Conservation (phyloP, 2,888 invertebrate species). For the Oxyscelio sp. region DNA sequence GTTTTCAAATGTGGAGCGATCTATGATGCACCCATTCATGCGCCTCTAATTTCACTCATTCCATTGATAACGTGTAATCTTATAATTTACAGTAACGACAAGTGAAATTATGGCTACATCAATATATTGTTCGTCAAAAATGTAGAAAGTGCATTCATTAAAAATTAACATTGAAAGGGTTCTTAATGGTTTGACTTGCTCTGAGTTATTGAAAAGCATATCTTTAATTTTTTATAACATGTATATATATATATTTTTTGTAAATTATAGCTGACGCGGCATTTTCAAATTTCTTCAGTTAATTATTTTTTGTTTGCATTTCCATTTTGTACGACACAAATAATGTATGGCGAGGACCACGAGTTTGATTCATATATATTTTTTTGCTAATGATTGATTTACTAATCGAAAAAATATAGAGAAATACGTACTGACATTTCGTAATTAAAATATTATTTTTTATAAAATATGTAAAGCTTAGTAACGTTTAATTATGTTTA, state of each 20-base stretch:
- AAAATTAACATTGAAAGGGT: conserved; percentile 42
- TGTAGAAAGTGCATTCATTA: conserved; percentile 61
- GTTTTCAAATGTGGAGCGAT: conserved; percentile 39
- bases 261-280: neutral
- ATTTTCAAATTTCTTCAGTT: conserved; percentile 23
- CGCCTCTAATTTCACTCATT: conserved; percentile 34
- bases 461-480: neutral
- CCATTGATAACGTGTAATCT: conserved; percentile 63
- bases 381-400: no score
- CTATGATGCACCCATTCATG: conserved; percentile 37
- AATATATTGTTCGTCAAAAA: conserved; percentile 40
- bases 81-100: conserved; percentile 29
- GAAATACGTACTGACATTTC: neutral
- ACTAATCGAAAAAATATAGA: neutral
- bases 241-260: no score
- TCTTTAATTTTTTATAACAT: conserved; percentile 16
- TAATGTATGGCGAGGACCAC: neutral
- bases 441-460: neutral
- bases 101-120: conserved; percentile 28
- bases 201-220: conserved; percentile 15
- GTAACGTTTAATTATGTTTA: conserved; percentile 10
- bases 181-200: conserved; percentile 3
- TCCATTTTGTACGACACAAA: neutral
- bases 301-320: conserved; percentile 12
- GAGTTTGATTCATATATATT: no score